Conservation (phyloP, 2,888 invertebrate species). For the Calameuta filiformis region DNA sequence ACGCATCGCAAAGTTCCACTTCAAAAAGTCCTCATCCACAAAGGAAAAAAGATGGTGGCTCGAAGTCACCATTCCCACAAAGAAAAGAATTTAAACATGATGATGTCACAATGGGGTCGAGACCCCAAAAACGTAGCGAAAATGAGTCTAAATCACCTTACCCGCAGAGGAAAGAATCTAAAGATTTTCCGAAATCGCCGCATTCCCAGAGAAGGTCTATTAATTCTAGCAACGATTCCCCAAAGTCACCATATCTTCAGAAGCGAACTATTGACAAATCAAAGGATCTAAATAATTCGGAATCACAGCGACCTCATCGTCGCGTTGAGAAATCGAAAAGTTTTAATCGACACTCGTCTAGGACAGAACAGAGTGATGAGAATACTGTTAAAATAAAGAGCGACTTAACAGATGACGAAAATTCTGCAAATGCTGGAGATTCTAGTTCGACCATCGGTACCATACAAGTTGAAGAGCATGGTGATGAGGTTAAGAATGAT, state of each 20-base stretch:
- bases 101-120: neutral
- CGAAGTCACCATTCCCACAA: constrained; percentile 31
- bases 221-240: constrained; percentile 18
- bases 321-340: neutral
- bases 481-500: neutral
- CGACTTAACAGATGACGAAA: constrained; percentile 17
- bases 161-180: constrained; percentile 32
- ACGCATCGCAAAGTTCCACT: constrained; percentile 32
- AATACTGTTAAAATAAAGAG: constrained; percentile 10
- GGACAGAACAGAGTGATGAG: neutral
- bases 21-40: constrained; percentile 45
- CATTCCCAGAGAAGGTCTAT: constrained; percentile 34
- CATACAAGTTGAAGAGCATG: neutral
- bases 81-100: constrained; percentile 18
- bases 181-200: constrained; percentile 34
- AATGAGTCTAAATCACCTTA: constrained; percentile 21
- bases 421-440: constrained; percentile 16
- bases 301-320: neutral
- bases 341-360: neutral
- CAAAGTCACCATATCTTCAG: constrained; percentile 21
- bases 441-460: neutral
- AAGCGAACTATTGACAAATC: constrained; percentile 17
- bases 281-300: constrained; percentile 1
- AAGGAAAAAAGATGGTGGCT: constrained; percentile 39
- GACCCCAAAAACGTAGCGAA: constrained; percentile 12